Evolutionary conservation across 2,113 vertebrate species (phyloP), one percentile per base, ranked within the genome.

Genomic region (Rhabdornis inornatus): DNA sequence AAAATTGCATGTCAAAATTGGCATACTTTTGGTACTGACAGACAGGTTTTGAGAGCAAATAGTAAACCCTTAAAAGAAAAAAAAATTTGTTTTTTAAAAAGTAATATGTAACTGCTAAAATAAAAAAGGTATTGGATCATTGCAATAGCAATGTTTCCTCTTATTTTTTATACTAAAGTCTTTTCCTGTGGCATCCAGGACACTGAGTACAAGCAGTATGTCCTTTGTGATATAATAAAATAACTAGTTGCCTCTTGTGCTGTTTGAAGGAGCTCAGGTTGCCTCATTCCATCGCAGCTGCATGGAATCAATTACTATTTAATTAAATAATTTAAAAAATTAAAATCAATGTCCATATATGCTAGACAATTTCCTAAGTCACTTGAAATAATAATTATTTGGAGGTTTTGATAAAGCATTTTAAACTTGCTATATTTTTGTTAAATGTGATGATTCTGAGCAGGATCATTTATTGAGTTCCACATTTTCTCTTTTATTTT

Each of bases 261-360:
- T 59, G 13, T 84, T 92, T 81, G 56, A 65, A 91, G 95, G 72
- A 83, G 45, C 82, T 92, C 65, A 86, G 56, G 44, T 79, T 93
- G 72, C 47, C 61, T 72, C 47, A 78, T 65, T 95, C 72, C 10
- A 44, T 81, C 25, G 33, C 11, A 68, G 82, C 37, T 94, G 33
- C 44, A 70, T 96, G 87, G 79, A 89, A 96, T 93, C 42, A 79
- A 65, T 96, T 94, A 16, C 35, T 55, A 69, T 88, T 61, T 79
- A 75, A 76, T 77, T 47, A 69, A 50, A 59, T 66, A 56, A 77
- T 70, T 90, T 42, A 57, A 91, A 65, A 10, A 20, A 42, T 87
- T 78, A 78, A 92, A 91, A 79, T 64, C 7, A 69, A 53, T 79
- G 56, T 13, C 16, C 20, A 27, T 45, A 28, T 78, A 33, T 69